Percentiles rank a stretch among this genome's conserved stretches.
Conservation (phyloP, 2,888 invertebrate genomes). For the Pristionchus fissidentatus region DNA sequence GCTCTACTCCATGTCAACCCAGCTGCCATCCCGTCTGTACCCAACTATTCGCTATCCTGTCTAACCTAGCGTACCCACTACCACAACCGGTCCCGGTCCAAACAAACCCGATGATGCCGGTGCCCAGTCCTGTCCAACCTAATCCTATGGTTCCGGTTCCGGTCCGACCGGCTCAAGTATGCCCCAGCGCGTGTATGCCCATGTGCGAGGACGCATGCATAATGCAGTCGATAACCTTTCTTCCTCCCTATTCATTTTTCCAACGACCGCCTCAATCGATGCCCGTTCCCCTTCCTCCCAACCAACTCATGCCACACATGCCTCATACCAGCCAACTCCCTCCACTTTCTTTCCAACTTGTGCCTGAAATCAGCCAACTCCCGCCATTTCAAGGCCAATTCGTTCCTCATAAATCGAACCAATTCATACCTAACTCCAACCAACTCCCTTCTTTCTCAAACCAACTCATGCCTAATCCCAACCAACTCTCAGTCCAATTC, state of each 20-base stretch:
- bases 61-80: conserved; percentile 47
- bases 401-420: no score
- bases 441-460: neutral
- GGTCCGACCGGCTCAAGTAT: neutral
- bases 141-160: no score
- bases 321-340: no score
- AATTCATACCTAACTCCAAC: no score
- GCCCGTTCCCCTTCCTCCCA: neutral
- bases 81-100: neutral
- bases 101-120: neutral
- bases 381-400: no score
- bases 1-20: conserved; percentile 61
- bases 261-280: neutral
- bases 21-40: conserved; percentile 59
- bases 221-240: conserved; percentile 13
- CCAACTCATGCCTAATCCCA: neutral
- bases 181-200: conserved; percentile 25
- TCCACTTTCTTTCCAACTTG: no score
- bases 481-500: neutral
- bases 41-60: conserved; percentile 50
- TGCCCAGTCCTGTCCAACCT: no score
- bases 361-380: no score
- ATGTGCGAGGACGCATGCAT: conserved; percentile 17
- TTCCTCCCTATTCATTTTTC: neutral
- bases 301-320: neutral